phyloP scores from a whole-genome alignment of 2,113 vertebrate genomes.

The Platichthys flesus region DNA sequence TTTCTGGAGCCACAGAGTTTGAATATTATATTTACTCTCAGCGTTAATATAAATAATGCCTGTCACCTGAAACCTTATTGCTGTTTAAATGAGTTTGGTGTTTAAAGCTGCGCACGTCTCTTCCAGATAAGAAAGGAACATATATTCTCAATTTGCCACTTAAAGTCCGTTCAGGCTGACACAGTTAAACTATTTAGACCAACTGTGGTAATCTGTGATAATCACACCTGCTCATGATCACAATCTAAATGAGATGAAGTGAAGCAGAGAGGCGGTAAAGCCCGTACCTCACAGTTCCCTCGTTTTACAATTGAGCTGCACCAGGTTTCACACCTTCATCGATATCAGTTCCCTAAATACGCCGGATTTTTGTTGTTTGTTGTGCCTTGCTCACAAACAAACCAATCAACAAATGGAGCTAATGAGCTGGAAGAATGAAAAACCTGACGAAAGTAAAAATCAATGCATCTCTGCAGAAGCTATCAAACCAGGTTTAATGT shows the following conservation, averaged over 20 bases:
- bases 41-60: slow-evolving; percentile 12
- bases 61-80: slow-evolving; percentile 9
- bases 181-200: neutral
- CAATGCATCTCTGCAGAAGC: no score
- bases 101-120: neutral
- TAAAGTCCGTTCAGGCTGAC: slow-evolving; percentile 6
- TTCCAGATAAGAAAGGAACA: neutral
- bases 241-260: neutral
- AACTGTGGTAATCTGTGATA: neutral
- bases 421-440: no score
- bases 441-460: no score
- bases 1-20: neutral
- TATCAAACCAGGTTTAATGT: neutral
- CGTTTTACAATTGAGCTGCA: neutral
- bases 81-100: slow-evolving; percentile 6
- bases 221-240: slow-evolving; percentile 8
- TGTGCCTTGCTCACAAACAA: no score
- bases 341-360: no score
- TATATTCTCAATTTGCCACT: neutral
- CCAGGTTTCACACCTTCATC: neutral
- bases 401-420: no score
- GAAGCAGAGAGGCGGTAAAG: no score
- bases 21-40: neutral
- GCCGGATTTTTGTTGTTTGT: no score
- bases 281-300: no score